Evolutionary conservation across 1,140 invertebrate species (phyloP), one percentile per base, ranked within the genome.

Genomic region (Apis florea): DNA sequence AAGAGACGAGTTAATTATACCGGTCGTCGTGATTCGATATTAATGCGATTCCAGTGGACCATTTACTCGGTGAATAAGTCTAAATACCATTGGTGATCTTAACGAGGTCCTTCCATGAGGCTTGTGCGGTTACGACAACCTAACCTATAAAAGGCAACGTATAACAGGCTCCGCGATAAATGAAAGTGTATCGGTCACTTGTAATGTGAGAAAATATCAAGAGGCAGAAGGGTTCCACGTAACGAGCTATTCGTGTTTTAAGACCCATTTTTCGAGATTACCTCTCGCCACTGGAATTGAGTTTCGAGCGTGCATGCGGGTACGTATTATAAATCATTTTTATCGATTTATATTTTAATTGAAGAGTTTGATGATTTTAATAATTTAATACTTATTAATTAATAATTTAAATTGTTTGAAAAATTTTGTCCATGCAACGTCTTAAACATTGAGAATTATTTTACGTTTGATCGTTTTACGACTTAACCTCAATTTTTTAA

Each of bases 1-100:
- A n/a, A 68, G 53, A 56, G 31, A 76, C 67, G 51, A 53, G 66
- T 76, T 68, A 82, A 76, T 82, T 79, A 79, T 31, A 61, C 47
- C 58, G 13, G 67, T 78, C 54, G 17, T 19, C 54, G 8, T n/a
- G 8, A 9, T 26, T 51, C 40, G 24, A 31, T 59, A 59, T 78
- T 63, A 49, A 64, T 15, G 59, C 47, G 47, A 53, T 49, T 51
- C 47, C 8, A 10, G 11, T 24, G 72, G 19, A 75, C 47, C 54
- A 24, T 72, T 72, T 59, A n/a, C 12, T n/a, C 49, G 19, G 3
- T 47, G 31, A 58, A 58, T 58, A 56, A 58, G 13, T 59, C 54
- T 31, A 24, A 72, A 58, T 72, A 72, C 70, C 54, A 58, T 72
- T 21, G 19, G 19, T 1, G 12, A 9, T 47, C 68, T 70, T 70